Evolutionary conservation across 1,140 invertebrate genomes (phyloP).

Genomic region (Drosophila willistoni): DNA sequence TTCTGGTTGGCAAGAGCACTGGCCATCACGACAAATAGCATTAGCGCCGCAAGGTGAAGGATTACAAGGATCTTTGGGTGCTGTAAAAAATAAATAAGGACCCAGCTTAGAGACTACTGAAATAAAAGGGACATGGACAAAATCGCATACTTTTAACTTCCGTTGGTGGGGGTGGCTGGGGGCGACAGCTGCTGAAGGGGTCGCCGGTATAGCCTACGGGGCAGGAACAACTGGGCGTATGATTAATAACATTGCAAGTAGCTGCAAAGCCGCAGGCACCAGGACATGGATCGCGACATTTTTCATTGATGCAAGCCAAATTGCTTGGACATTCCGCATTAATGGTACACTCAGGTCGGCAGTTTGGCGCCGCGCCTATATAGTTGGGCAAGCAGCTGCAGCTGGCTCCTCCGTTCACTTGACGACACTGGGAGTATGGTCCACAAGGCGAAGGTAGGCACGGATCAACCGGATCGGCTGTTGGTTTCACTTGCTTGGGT

Average conservation of each 20-base stretch:
- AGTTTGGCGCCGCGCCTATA: conserved; percentile 88
- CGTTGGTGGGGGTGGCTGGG: conserved; percentile 82
- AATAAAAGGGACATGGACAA: conserved; percentile 39
- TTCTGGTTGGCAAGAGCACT: conserved; percentile 89
- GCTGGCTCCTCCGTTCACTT: conserved; percentile 86
- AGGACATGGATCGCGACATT: conserved; percentile 88
- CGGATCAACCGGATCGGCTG: conserved; percentile 86
- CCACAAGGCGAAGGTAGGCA: conserved; percentile 91
- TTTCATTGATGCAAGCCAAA: conserved; percentile 88
- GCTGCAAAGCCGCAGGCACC: conserved; percentile 88
- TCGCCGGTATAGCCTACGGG: conserved; percentile 87
- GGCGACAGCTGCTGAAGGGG: conserved; percentile 86
- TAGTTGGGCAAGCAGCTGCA: conserved; percentile 88
- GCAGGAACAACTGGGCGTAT: conserved; percentile 88
- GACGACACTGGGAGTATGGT: conserved; percentile 88
- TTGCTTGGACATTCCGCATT: conserved; percentile 89
- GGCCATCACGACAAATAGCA: conserved; percentile 90
- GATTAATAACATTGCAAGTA: conserved; percentile 87
- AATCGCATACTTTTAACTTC: conserved; percentile 72
- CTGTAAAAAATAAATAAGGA: conserved; percentile 79
- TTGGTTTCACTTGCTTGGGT: conserved; percentile 84
- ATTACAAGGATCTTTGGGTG: conserved; percentile 85
- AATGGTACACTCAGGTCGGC: conserved; percentile 89
- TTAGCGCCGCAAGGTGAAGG: conserved; percentile 90
- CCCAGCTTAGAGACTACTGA: conserved; percentile 39